A percentile compares a stretch with the other conserved stretches of the same genome.
phyloP scores from a whole-genome alignment of 1,140 invertebrate genomes.

The Eumaeus atala region DNA sequence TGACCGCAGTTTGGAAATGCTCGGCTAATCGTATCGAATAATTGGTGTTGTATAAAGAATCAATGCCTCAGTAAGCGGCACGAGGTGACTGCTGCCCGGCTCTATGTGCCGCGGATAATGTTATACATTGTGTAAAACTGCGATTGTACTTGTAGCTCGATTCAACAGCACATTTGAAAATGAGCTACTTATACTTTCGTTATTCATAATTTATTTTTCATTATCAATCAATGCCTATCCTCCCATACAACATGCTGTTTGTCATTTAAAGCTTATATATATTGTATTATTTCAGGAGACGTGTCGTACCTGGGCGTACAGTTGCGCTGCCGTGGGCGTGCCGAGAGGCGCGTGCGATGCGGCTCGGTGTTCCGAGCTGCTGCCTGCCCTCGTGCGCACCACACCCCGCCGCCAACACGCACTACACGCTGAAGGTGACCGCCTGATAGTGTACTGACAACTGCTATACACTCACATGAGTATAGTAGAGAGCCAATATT shows the following conservation, averaged over 20 bases:
- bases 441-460: neutral
- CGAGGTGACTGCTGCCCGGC: slow-evolving; percentile 1
- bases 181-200: too few species aligned
- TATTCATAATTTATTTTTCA: too few species aligned
- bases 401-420: slow-evolving; percentile 10
- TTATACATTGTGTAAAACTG: too few species aligned
- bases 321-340: slow-evolving; percentile 55
- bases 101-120: neutral
- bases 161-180: too few species aligned
- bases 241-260: too few species aligned
- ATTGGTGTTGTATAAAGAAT: neutral
- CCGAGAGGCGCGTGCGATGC: slow-evolving; percentile 65
- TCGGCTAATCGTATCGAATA: neutral
- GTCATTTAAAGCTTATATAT: too few species aligned
- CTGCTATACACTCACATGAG: too few species aligned
- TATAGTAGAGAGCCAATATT: too few species aligned
- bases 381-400: slow-evolving; percentile 37
- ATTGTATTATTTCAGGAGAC: slow-evolving; percentile 30
- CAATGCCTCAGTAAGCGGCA: neutral
- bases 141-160: too few species aligned
- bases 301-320: slow-evolving; percentile 45
- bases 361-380: slow-evolving; percentile 55
- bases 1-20: slow-evolving; percentile 3
- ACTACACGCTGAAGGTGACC: slow-evolving; percentile 14
- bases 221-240: too few species aligned